Conservation (phyloP, 2,888 invertebrate species). For the Leptinotarsa peninsularis region DNA sequence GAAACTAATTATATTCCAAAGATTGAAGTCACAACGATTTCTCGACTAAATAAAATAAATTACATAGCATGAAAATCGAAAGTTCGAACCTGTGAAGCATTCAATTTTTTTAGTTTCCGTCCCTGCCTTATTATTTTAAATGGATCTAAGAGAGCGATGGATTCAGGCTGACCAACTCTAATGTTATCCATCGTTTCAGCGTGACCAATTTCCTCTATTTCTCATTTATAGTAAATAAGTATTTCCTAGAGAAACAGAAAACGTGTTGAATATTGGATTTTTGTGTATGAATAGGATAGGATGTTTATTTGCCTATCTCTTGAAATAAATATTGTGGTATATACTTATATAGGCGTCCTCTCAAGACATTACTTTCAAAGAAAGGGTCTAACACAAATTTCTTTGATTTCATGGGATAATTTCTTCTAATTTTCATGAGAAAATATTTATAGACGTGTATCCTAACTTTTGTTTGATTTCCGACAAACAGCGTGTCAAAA, state of each 20-base stretch:
- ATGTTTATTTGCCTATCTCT: too few relatives aligned
- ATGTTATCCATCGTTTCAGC: slow-evolving; percentile 36
- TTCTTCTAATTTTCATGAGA: too few relatives aligned
- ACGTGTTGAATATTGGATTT: slow-evolving; percentile 9
- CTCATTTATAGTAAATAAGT: slow-evolving; percentile 18
- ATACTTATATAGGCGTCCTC: too few relatives aligned
- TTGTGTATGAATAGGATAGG: not conserved
- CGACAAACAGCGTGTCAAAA: too few relatives aligned
- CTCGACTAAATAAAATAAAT: slow-evolving; percentile 52
- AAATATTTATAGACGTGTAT: too few relatives aligned
- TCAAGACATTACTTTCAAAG: too few relatives aligned
- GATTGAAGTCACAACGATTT: slow-evolving; percentile 52
- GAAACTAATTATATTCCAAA: slow-evolving; percentile 45
- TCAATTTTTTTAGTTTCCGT: slow-evolving; percentile 51
- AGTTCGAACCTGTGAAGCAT: slow-evolving; percentile 55
- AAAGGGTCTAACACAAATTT: too few relatives aligned
- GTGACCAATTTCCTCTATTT: slow-evolving; percentile 35
- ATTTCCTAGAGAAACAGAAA: not conserved
- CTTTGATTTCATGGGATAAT: too few relatives aligned
- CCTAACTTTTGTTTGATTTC: too few relatives aligned
- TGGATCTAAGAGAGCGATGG: slow-evolving; percentile 35
- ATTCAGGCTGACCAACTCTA: slow-evolving; percentile 30
- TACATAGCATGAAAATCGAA: slow-evolving; percentile 57
- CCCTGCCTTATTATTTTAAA: slow-evolving; percentile 41
- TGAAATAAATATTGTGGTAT: too few relatives aligned